Evolutionary conservation across 2,113 vertebrate species (phyloP), one percentile per base, ranked within the genome.

Genomic region (Aix galericulata): DNA sequence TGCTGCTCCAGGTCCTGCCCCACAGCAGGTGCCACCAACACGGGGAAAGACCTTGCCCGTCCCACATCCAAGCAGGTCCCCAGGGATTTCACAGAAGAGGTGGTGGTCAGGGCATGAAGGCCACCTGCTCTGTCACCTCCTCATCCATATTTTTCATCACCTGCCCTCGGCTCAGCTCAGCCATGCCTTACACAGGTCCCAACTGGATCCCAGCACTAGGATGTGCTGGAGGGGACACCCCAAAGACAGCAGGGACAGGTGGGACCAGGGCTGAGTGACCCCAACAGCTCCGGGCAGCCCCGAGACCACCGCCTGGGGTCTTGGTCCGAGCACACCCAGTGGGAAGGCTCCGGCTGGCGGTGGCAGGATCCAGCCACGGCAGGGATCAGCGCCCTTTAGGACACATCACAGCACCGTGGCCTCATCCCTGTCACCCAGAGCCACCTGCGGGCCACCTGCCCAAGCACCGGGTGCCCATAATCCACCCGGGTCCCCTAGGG

Each of bases 11-110:
- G 20, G 13, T 66, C n/a, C 34, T 56, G 44, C 17, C 75, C 15
- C 17, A 14, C 0, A 0, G 40, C 34, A 0, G 0, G 31, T 21
- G 36, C 60, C 42, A 53, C 17, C 4, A 13, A 40, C 5, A n/a
- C 0, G 0, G 55, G 29, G 62, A 93, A 76, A 32, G 72, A 64
- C 32, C 17, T 60, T 66, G 32, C 13, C 12, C 17, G 53, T 74
- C 46, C 21, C 27, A 74, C 12, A 36, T 36, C 34, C 32, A 60
- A 69, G 12, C 59, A 23, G 29, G 34, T 82, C 32, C 59, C 82
- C 66, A 58, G 32, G 32, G 22, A 44, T 59, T 91, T 91, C 29
- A 74, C 26, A 36, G 59, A 81, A 87, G 53, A 32, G 40, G 31
- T 6, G n/a, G 66, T 8, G 23, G 50, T 52, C 12, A 25, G 50